These are phyloP conservation scores for Notoglanidium macrostoma DNA, from an alignment of 2,797 vertebrate genomes.

Conservation along the genomic window DNA sequence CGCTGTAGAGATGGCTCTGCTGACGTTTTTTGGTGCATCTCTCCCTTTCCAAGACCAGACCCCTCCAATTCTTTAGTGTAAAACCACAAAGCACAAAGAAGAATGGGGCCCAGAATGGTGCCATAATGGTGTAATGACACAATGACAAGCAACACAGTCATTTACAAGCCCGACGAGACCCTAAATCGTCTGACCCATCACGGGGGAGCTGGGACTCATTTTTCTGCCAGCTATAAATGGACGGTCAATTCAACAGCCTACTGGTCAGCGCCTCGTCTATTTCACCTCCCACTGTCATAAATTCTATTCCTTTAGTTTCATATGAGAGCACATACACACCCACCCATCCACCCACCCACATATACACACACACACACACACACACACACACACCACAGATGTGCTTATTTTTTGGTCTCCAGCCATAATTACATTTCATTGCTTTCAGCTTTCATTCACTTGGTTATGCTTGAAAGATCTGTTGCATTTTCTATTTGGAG, in stretches of 20 bases:
- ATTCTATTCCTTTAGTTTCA: slow-evolving; percentile 61
- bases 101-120: slow-evolving; percentile 45
- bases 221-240: slow-evolving; percentile 71
- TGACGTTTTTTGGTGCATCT: neutral
- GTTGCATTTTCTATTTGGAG: slow-evolving; percentile 54
- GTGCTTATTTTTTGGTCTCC: slow-evolving; percentile 54
- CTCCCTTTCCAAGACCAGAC: slow-evolving; percentile 17
- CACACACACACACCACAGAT: slow-evolving; percentile 40
- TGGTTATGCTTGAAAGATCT: slow-evolving; percentile 58
- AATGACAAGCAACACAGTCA: slow-evolving; percentile 63
- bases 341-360: slow-evolving; percentile 25
- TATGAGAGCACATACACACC: slow-evolving; percentile 26
- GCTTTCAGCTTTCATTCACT: slow-evolving; percentile 61
- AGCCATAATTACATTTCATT: slow-evolving; percentile 54
- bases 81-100: slow-evolving; percentile 45
- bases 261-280: slow-evolving; percentile 72
- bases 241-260: slow-evolving; percentile 71
- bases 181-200: slow-evolving; percentile 73
- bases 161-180: slow-evolving; percentile 71
- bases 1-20: neutral
- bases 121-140: slow-evolving; percentile 70
- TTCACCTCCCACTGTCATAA: slow-evolving; percentile 64
- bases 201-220: slow-evolving; percentile 69
- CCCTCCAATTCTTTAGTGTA: slow-evolving; percentile 47
- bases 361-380: slow-evolving; percentile 24